phyloP scores from a whole-genome alignment of 2,888 invertebrate species.

The Morinoia aosen region DNA sequence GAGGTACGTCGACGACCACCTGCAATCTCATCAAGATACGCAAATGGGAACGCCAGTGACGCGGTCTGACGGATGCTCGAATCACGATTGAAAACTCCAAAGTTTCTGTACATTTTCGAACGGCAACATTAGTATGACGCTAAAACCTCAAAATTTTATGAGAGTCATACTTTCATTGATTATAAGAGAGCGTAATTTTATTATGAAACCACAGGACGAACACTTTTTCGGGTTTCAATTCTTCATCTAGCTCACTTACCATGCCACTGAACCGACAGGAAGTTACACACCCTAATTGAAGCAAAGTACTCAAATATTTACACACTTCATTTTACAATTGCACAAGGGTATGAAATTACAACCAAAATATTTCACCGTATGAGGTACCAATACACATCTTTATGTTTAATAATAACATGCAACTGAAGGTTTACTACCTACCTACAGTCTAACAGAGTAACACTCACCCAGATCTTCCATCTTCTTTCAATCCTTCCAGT shows the following conservation, averaged over 20 bases:
- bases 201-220: neutral
- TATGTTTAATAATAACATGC: neutral
- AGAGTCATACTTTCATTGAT: neutral
- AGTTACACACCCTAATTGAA: neutral
- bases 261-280: neutral
- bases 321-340: neutral
- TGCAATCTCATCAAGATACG: too few relatives aligned
- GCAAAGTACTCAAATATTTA: neutral
- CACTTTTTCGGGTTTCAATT: neutral
- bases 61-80: too few relatives aligned
- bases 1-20: too few relatives aligned
- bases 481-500: neutral
- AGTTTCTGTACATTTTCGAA: too few relatives aligned
- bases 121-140: too few relatives aligned
- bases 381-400: neutral
- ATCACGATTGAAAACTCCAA: too few relatives aligned
- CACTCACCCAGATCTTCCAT: constrained; percentile 52
- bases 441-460: neutral
- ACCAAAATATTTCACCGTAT: neutral
- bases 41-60: too few relatives aligned
- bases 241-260: neutral
- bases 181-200: neutral
- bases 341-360: neutral
- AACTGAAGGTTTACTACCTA: neutral
- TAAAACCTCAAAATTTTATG: neutral